Conservation (phyloP, 1,140 invertebrate genomes). For the Brachionus calyciflorus region DNA sequence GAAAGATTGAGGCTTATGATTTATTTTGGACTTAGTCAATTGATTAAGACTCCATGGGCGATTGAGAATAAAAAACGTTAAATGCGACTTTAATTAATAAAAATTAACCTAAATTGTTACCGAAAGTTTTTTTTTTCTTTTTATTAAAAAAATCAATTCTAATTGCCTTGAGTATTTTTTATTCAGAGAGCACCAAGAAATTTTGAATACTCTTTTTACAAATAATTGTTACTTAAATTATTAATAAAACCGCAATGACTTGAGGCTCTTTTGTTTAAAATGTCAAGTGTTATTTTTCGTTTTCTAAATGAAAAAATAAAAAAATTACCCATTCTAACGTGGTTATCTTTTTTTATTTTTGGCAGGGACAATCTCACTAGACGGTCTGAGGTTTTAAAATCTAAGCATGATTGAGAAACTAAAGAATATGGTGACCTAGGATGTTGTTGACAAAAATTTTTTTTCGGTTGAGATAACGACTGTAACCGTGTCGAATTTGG, state of each 20-base stretch:
- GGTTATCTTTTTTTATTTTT: conserved; percentile 1
- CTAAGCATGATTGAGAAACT: neutral
- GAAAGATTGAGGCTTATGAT: no score
- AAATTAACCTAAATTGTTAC: no score
- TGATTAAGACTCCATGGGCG: no score
- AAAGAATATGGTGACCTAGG: conserved; percentile 14
- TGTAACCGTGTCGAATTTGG: neutral
- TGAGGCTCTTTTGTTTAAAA: neutral
- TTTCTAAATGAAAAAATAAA: neutral
- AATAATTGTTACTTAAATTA: neutral
- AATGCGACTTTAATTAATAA: no score
- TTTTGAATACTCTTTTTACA: no score
- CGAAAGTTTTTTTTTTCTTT: no score
- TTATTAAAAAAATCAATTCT: neutral
- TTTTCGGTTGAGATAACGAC: conserved; percentile 5
- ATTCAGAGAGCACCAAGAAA: neutral
- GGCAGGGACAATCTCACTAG: conserved; percentile 1
- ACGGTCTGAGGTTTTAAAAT: conserved; percentile 8
- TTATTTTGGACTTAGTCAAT: no score
- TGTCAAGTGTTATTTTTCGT: conserved; percentile 26
- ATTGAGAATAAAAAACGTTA: no score
- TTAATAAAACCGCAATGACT: neutral
- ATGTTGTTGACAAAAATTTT: neutral
- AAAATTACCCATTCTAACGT: conserved; percentile 36
- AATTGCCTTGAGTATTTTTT: neutral